Percentiles rank a stretch among this genome's conserved stretches.
Conservation (phyloP, 2,888 invertebrate species). For the Tachina lurida region DNA sequence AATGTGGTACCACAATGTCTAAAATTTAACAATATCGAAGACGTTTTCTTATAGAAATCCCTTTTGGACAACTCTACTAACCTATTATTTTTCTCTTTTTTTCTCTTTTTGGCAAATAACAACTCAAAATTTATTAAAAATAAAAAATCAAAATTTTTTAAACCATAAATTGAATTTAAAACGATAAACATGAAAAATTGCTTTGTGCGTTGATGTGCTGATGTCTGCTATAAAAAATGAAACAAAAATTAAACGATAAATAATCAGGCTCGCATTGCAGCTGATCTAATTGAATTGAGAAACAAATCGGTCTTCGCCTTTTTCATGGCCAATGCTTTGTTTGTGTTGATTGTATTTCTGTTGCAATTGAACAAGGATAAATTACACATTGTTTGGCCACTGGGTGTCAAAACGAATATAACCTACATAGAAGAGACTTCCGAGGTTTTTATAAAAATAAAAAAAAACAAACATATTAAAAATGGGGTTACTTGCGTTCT, state of each 20-base stretch:
- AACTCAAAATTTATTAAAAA: constrained; percentile 59
- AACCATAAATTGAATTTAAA: constrained; percentile 55
- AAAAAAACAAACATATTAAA: constrained; percentile 33
- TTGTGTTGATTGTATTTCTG: constrained; percentile 99
- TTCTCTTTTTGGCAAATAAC: constrained; percentile 67
- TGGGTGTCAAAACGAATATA: constrained; percentile 97
- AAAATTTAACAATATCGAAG: constrained; percentile 29
- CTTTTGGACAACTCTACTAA: constrained; percentile 80
- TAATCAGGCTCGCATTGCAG: constrained; percentile 91
- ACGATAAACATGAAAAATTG: constrained; percentile 67
- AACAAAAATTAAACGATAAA: constrained; percentile 39
- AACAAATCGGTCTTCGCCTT: constrained; percentile 99
- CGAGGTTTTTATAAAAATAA: constrained; percentile 87
- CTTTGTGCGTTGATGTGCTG: constrained; percentile 77
- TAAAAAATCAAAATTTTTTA: constrained; percentile 61
- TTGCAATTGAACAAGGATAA: constrained; percentile 99
- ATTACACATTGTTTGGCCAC: constrained; percentile 98
- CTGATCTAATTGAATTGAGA: constrained; percentile 95
- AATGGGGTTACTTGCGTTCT: constrained; percentile 68
- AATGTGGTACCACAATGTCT: neutral
- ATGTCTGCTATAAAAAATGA: constrained; percentile 43
- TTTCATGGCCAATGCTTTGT: constrained; percentile 99
- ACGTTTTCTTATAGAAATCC: constrained; percentile 76
- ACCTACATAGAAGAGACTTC: constrained; percentile 96
- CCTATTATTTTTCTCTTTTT: constrained; percentile 78